These are phyloP conservation scores for Chrysolina oricalcia DNA, from an alignment of 2,888 invertebrate genomes.

Conservation along the genomic window DNA sequence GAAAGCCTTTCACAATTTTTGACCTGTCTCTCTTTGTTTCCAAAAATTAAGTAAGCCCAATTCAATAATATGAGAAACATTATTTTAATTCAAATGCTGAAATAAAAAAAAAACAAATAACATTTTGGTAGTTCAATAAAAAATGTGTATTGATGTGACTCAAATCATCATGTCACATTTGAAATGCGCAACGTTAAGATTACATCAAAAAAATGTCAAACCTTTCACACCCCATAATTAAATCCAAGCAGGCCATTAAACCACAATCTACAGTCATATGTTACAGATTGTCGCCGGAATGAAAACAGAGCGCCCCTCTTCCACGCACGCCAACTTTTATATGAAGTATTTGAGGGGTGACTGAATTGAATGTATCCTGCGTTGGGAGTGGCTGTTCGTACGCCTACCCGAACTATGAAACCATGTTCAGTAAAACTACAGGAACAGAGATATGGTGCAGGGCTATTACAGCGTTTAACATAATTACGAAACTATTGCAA, in stretches of 20 bases:
- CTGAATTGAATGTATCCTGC: slow-evolving; percentile 7
- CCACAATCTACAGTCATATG: slow-evolving; percentile 58
- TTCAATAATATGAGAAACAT: no score
- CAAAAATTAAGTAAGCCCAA: no score
- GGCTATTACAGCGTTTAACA: no score
- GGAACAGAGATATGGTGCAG: not conserved
- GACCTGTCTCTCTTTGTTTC: no score
- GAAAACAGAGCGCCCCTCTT: slow-evolving; percentile 30
- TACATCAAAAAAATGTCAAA: slow-evolving; percentile 54
- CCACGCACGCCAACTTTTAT: slow-evolving; percentile 8
- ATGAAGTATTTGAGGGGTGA: slow-evolving; percentile 23
- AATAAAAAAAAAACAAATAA: not conserved
- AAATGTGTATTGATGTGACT: not conserved
- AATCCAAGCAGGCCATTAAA: slow-evolving; percentile 57
- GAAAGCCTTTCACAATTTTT: no score
- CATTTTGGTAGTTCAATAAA: not conserved
- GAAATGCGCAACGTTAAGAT: slow-evolving; percentile 35
- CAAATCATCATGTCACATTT: not conserved
- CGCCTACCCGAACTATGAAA: not conserved
- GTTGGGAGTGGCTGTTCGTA: slow-evolving; percentile 25
- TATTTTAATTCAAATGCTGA: no score
- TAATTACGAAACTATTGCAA: no score
- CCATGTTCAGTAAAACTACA: not conserved
- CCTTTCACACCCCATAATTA: slow-evolving; percentile 57
- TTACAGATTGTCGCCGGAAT: slow-evolving; percentile 53